Evolutionary conservation across 2,113 vertebrate species (phyloP).

Genomic region (Epinephelus fuscoguttatus): DNA sequence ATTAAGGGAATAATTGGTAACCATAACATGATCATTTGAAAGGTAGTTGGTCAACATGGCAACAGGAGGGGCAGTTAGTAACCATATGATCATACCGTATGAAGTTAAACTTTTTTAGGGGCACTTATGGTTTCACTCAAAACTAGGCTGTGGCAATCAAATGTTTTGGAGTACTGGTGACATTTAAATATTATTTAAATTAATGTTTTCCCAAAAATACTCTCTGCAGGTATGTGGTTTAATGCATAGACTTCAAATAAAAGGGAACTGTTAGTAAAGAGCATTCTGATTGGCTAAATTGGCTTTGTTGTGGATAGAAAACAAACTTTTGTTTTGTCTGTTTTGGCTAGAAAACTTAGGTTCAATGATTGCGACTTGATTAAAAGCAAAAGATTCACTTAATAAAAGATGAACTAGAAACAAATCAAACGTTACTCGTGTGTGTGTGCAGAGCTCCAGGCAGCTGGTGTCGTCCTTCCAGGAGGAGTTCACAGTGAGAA

Average conservation of each 20-base stretch:
- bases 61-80: background rate
- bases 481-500: conserved; percentile 90
- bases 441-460: conserved; percentile 86
- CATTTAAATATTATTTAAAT: too few species aligned
- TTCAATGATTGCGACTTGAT: background rate
- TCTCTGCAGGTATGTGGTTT: too few species aligned
- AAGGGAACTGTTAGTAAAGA: background rate
- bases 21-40: background rate
- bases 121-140: too few species aligned
- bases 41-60: background rate
- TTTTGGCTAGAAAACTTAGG: background rate
- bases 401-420: background rate
- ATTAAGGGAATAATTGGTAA: background rate
- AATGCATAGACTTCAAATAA: too few species aligned
- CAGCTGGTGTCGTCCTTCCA: conserved; percentile 93
- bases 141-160: too few species aligned
- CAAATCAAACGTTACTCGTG: background rate
- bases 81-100: too few species aligned
- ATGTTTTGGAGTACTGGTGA: too few species aligned
- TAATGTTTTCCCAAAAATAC: too few species aligned
- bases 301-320: background rate
- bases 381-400: background rate
- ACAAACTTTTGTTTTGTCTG: background rate
- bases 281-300: background rate
- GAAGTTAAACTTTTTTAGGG: background rate